phyloP scores from a whole-genome alignment of 2,113 vertebrate species.

The Talpa occidentalis region DNA sequence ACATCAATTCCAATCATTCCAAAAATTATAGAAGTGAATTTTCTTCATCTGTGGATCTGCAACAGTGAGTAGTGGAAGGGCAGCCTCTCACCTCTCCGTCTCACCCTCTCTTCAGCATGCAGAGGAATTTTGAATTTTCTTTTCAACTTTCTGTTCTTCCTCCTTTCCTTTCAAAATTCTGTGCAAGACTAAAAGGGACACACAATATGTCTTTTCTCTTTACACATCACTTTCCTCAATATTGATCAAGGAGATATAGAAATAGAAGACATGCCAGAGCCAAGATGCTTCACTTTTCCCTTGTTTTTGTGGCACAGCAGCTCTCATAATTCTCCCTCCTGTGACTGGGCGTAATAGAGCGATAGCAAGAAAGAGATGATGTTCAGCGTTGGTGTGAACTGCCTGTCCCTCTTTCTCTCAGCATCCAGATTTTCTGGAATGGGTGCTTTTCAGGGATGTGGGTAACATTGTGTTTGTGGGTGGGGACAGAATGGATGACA shows the following conservation, averaged over 20 bases:
- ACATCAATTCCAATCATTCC: background rate
- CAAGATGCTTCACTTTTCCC: background rate
- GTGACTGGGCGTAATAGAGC: too few relatives aligned
- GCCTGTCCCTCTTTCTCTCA: background rate
- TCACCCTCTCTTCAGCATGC: background rate
- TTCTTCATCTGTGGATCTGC: background rate
- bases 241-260: background rate
- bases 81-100: background rate
- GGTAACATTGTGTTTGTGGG: background rate
- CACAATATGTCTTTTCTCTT: background rate
- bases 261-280: too few relatives aligned
- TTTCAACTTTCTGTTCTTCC: background rate
- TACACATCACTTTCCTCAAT: background rate
- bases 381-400: background rate
- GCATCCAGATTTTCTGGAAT: background rate
- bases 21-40: background rate
- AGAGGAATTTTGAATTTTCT: background rate
- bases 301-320: background rate
- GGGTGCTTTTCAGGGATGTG: accelerated
- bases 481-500: background rate
- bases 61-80: background rate
- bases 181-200: background rate
- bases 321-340: background rate
- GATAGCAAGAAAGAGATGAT: background rate
- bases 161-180: background rate